phyloP scores from a whole-genome alignment of 2,888 invertebrate genomes.

The Agrilus mali region DNA sequence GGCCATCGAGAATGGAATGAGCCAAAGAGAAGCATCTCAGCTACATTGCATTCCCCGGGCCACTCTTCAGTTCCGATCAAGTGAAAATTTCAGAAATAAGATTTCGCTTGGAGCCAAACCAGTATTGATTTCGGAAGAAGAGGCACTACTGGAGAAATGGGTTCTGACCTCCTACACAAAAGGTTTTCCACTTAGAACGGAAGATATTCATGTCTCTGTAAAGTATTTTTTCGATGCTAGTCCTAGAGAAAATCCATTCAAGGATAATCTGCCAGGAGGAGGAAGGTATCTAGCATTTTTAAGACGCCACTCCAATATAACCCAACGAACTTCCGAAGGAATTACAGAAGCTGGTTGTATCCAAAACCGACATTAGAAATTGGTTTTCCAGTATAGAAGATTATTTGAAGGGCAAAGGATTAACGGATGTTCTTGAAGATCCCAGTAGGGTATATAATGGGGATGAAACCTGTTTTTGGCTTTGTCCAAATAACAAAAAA shows the following conservation, averaged over 20 bases:
- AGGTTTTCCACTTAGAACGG: background rate
- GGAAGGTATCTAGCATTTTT: conserved; percentile 17
- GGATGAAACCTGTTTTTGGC: conserved; percentile 17
- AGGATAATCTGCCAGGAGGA: conserved; percentile 13
- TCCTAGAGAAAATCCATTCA: conserved; percentile 2
- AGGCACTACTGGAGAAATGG: background rate
- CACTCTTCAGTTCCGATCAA: conserved; percentile 2
- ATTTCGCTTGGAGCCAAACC: too few species aligned
- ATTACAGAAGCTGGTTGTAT: conserved; percentile 17
- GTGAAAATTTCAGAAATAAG: conserved; percentile 1
- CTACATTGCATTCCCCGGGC: conserved; percentile 1
- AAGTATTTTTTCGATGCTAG: background rate
- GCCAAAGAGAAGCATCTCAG: conserved; percentile 4
- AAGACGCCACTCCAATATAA: conserved; percentile 14
- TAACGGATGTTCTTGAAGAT: conserved; percentile 13
- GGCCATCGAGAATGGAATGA: conserved; percentile 3
- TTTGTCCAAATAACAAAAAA: conserved; percentile 14
- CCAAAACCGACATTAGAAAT: conserved; percentile 15
- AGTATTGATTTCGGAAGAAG: background rate
- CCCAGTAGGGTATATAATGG: conserved; percentile 17
- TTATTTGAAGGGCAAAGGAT: conserved; percentile 12
- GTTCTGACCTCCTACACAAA: background rate
- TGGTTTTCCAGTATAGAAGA: conserved; percentile 14
- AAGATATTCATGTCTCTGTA: background rate
- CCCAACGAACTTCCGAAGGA: conserved; percentile 15